Evolutionary conservation across 2,797 vertebrate species (phyloP).

Genomic region (Acanthurus lineatus): DNA sequence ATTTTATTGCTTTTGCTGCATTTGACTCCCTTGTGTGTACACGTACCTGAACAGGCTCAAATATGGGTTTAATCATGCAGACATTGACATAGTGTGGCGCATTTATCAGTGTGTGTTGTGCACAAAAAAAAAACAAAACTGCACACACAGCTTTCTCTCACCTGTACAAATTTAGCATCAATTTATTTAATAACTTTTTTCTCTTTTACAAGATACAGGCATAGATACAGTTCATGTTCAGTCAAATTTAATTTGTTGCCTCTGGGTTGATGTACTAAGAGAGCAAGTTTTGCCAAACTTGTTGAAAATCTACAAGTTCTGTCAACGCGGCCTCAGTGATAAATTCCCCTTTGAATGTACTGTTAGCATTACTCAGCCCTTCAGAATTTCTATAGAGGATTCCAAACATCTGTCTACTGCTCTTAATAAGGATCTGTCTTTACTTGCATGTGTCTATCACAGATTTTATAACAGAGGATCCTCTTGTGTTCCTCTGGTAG

Average conservation of each 20-base stretch:
- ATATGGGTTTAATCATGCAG: conserved; percentile 41
- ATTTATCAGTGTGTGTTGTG: conserved; percentile 11
- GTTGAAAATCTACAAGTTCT: conserved; percentile 40
- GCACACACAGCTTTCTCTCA: conserved; percentile 16
- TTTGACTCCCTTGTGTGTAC: conserved; percentile 52
- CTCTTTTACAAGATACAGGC: conserved; percentile 14
- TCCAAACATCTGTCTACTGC: conserved; percentile 57
- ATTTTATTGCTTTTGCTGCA: conserved; percentile 60
- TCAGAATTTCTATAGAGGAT: conserved; percentile 61
- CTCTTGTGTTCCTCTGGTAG: conserved; percentile 23
- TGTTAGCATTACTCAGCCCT: conserved; percentile 69
- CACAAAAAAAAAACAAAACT: neutral
- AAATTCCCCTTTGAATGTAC: conserved; percentile 39
- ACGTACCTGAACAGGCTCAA: conserved; percentile 48
- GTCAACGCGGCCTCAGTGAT: conserved; percentile 45
- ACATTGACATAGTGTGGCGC: neutral
- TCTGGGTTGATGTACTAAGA: conserved; percentile 21
- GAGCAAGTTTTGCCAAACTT: conserved; percentile 40
- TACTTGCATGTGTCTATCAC: conserved; percentile 57
- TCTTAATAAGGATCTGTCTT: conserved; percentile 60
- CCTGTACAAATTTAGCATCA: conserved; percentile 23
- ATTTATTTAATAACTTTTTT: neutral
- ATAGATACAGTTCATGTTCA: conserved; percentile 10
- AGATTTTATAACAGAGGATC: conserved; percentile 26
- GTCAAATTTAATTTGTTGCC: conserved; percentile 35